phyloP scores from a whole-genome alignment of 2,888 invertebrate species.

The Lysandra bellargus region DNA sequence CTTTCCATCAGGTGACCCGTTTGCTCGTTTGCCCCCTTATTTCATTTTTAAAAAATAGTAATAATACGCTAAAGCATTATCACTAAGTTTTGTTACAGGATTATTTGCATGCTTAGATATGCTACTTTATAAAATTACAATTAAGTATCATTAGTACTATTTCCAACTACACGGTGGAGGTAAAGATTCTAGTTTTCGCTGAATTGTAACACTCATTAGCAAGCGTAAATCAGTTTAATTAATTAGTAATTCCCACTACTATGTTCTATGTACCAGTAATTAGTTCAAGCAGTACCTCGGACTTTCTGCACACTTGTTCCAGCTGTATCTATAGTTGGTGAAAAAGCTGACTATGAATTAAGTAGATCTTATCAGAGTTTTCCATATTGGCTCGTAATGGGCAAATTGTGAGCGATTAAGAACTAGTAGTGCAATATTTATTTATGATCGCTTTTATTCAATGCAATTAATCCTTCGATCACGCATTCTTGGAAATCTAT shows the following conservation, averaged over 20 bases:
- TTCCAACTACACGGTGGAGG: neutral
- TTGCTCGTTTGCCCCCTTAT: no score
- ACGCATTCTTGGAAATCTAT: no score
- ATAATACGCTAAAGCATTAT: no score
- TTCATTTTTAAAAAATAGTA: no score
- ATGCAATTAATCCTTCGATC: no score
- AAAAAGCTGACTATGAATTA: slow-evolving; percentile 8
- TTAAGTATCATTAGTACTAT: neutral
- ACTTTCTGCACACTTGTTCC: neutral
- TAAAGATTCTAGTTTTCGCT: neutral
- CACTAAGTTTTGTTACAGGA: neutral
- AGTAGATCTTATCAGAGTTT: neutral
- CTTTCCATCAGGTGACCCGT: no score
- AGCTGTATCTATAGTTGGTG: neutral
- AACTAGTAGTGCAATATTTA: no score
- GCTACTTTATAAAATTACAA: neutral
- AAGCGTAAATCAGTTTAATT: slow-evolving; percentile 22
- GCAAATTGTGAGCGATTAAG: no score
- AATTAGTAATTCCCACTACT: slow-evolving; percentile 4
- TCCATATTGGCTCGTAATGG: neutral
- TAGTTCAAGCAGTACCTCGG: neutral
- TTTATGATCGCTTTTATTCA: no score
- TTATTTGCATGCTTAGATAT: neutral
- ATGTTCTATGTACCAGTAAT: neutral
- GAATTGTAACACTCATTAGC: slow-evolving; percentile 2